phyloP scores from a whole-genome alignment of 2,888 invertebrate genomes.

The Gandaritis pyraliata region DNA sequence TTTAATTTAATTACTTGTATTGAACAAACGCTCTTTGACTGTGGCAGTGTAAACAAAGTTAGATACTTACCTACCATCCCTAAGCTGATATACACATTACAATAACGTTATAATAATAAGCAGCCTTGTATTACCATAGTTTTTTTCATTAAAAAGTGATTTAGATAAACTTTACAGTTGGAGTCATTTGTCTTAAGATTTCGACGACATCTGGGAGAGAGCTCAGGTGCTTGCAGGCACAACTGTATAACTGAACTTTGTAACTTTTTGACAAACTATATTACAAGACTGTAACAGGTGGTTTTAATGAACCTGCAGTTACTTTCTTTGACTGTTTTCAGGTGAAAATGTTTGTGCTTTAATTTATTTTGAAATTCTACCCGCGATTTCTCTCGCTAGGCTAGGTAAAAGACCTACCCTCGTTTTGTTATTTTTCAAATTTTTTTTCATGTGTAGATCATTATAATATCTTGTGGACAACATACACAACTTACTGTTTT shows the following conservation, averaged over 20 bases:
- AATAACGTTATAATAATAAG: constrained; percentile 8
- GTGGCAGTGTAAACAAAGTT: too few relatives aligned
- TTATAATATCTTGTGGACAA: too few relatives aligned
- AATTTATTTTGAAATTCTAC: background rate
- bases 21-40: too few relatives aligned
- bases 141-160: constrained; percentile 59
- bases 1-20: too few relatives aligned
- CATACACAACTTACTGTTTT: too few relatives aligned
- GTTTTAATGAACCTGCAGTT: constrained; percentile 7
- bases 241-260: constrained; percentile 20
- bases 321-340: constrained; percentile 7
- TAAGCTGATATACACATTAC: too few relatives aligned
- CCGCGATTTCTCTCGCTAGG: too few relatives aligned
- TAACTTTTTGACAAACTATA: constrained; percentile 13
- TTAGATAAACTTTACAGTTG: constrained; percentile 51
- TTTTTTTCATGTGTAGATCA: too few relatives aligned
- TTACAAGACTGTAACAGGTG: constrained; percentile 5
- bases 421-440: too few relatives aligned
- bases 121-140: background rate
- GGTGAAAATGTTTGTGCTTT: background rate
- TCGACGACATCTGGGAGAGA: constrained; percentile 53
- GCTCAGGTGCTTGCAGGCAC: constrained; percentile 9
- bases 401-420: too few relatives aligned
- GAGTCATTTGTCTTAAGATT: constrained; percentile 57
- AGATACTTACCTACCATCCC: too few relatives aligned